Percentiles rank a stretch among this genome's conserved stretches.
phyloP scores from a whole-genome alignment of 2,113 vertebrate species.

The Anarhynchus alexandrinus region DNA sequence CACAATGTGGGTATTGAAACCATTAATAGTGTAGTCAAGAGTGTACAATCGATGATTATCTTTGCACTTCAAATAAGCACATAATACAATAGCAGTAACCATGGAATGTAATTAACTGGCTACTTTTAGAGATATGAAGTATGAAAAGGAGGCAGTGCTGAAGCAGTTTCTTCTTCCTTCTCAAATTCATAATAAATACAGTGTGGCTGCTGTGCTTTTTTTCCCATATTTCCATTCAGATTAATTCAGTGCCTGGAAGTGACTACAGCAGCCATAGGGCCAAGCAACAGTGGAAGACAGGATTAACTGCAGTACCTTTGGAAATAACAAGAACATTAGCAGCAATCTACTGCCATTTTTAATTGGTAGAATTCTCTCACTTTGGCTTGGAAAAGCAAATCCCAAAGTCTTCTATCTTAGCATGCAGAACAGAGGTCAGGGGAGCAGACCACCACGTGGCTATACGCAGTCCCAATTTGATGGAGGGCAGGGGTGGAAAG shows the following conservation, averaged over 20 bases:
- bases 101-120: conserved; percentile 73
- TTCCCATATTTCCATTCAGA: neutral
- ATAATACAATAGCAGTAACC: conserved; percentile 71
- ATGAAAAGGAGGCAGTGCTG: conserved; percentile 62
- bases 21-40: conserved; percentile 74
- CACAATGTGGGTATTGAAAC: conserved; percentile 70
- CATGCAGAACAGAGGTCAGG: neutral
- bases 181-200: conserved; percentile 37
- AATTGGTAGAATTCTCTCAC: neutral
- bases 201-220: conserved; percentile 20
- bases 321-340: neutral
- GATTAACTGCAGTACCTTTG: neutral
- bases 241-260: conserved; percentile 6
- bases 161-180: conserved; percentile 51
- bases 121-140: conserved; percentile 67
- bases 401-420: neutral
- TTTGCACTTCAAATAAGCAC: conserved; percentile 76
- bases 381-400: neutral
- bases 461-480: neutral
- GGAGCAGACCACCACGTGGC: neutral
- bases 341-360: neutral
- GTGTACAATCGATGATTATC: conserved; percentile 73
- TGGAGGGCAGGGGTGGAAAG: neutral
- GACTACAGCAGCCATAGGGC: neutral
- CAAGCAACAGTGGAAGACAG: neutral